Conservation (phyloP, 2,113 vertebrate species). For the Catharus minimus region DNA sequence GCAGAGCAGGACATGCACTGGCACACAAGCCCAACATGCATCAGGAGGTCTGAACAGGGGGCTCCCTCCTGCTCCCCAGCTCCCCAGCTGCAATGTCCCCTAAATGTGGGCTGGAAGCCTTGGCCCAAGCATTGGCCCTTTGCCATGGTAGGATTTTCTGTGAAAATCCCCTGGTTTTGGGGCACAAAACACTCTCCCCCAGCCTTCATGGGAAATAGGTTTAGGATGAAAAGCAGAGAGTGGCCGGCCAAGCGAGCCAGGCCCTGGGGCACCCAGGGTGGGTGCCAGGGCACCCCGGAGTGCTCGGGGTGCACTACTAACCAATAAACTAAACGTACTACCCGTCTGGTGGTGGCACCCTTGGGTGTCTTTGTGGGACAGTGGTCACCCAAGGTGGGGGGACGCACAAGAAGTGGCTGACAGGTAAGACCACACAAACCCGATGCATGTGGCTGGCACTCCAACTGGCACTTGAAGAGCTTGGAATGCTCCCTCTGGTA, state of each 20-base stretch:
- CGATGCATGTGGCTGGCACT: rapidly evolving
- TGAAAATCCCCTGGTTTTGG: not conserved
- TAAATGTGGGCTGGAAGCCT: not conserved
- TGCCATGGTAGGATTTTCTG: not conserved
- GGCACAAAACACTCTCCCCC: not conserved
- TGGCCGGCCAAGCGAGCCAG: rapidly evolving
- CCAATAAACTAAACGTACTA: constrained; percentile 49
- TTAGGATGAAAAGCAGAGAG: not conserved
- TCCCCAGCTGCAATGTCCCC: not conserved
- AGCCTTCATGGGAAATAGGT: not conserved
- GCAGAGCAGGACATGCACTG: not conserved
- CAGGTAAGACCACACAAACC: not conserved
- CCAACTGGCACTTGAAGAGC: not conserved
- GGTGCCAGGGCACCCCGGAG: not conserved
- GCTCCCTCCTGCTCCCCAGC: not conserved
- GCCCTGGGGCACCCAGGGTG: not conserved
- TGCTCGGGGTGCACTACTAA: constrained; percentile 9
- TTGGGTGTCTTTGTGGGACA: not conserved
- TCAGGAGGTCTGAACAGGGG: not conserved
- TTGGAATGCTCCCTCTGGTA: not conserved
- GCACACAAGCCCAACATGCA: not conserved
- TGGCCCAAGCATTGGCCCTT: not conserved
- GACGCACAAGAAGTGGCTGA: not conserved
- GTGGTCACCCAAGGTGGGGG: too few relatives aligned
- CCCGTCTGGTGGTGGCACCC: not conserved